Conservation (phyloP, 2,888 invertebrate species). For the Hedychridium roseum region DNA sequence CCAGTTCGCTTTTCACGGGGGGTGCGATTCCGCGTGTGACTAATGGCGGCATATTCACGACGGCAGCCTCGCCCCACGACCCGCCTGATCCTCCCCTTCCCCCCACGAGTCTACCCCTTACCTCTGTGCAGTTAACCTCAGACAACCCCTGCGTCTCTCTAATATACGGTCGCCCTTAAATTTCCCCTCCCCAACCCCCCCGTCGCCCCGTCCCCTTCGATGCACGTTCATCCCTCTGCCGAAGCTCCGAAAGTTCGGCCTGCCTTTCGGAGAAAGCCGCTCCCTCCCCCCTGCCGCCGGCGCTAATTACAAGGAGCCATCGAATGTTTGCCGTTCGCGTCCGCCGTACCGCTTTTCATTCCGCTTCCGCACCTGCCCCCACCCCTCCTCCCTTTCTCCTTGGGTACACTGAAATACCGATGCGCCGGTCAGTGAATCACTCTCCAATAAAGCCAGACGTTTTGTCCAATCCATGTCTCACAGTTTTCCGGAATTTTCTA, state of each 20-base stretch:
- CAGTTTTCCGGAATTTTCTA: too few relatives aligned
- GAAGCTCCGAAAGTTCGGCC: not conserved
- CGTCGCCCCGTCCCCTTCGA: too few relatives aligned
- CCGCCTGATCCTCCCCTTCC: constrained; percentile 1
- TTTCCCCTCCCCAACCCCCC: constrained; percentile 21
- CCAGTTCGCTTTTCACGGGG: constrained; percentile 43
- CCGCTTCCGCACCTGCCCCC: constrained; percentile 28
- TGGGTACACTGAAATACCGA: constrained; percentile 6
- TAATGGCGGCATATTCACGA: constrained; percentile 49
- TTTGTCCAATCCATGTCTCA: too few relatives aligned
- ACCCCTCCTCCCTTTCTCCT: not conserved
- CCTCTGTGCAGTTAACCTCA: constrained; percentile 50
- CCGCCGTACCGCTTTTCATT: constrained; percentile 23
- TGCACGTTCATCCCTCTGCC: constrained; percentile 1
- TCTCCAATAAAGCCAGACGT: too few relatives aligned
- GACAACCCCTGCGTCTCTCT: constrained; percentile 43
- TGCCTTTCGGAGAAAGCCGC: not conserved
- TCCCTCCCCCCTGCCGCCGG: not conserved
- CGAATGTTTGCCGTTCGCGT: not conserved
- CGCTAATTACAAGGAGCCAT: not conserved
- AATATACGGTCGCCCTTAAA: constrained; percentile 48
- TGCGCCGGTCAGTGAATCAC: too few relatives aligned
- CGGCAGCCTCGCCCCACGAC: constrained; percentile 27
- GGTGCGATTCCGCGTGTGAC: constrained; percentile 47
- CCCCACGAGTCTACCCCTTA: constrained; percentile 13